phyloP scores from a whole-genome alignment of 1,140 invertebrate genomes.

The Megalopta genalis region DNA sequence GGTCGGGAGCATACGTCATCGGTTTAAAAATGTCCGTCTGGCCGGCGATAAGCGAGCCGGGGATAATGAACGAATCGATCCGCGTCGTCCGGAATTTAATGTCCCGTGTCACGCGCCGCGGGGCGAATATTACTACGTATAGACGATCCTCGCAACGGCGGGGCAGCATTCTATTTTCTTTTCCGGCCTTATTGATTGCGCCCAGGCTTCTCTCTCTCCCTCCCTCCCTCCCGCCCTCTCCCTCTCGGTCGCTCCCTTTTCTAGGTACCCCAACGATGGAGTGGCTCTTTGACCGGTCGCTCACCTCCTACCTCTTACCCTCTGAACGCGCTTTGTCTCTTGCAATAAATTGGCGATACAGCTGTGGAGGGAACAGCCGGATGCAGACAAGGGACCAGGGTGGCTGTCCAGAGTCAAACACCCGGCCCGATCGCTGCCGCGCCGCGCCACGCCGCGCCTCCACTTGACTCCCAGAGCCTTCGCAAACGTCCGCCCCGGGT shows the following conservation, averaged over 20 bases:
- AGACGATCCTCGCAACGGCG: background rate
- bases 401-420: background rate
- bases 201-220: background rate
- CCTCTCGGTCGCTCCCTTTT: background rate
- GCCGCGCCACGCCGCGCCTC: no score
- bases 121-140: background rate
- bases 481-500: no score
- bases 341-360: slow-evolving; percentile 5
- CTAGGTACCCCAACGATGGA: slow-evolving; percentile 14
- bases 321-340: slow-evolving; percentile 18
- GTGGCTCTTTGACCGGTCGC: slow-evolving; percentile 39
- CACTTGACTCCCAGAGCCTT: no score
- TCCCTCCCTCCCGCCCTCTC: background rate
- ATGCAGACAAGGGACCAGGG: background rate
- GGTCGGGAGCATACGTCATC: background rate
- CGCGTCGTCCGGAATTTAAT: slow-evolving; percentile 1
- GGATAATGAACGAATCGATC: slow-evolving; percentile 24
- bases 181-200: slow-evolving; percentile 30
- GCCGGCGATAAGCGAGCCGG: background rate
- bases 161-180: slow-evolving; percentile 17
- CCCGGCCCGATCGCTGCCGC: background rate
- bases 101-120: background rate
- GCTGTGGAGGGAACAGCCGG: background rate
- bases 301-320: slow-evolving; percentile 37
- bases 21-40: background rate